A percentile compares a stretch with the other conserved stretches of the same genome.
Evolutionary conservation across 2,888 invertebrate species (phyloP).

Genomic region (Eulithis testata): DNA sequence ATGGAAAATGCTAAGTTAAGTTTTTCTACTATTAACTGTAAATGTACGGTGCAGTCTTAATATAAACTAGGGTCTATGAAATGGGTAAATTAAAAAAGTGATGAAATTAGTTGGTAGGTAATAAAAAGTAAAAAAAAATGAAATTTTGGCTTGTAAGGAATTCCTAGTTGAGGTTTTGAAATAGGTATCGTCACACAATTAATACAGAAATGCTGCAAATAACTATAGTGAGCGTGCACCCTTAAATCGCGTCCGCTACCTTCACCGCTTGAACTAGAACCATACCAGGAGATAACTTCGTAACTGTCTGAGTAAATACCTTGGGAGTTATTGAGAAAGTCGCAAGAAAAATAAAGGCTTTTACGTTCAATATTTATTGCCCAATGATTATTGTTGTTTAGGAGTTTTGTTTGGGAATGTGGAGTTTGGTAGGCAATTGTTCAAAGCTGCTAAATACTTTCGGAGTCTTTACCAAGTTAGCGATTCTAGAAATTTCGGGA

Average conservation of each 20-base stretch:
- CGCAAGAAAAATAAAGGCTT: conserved; percentile 23
- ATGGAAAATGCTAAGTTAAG: too few species aligned
- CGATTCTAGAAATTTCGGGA: background rate
- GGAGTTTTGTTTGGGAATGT: conserved; percentile 3
- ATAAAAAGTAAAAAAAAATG: too few species aligned
- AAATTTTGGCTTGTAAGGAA: too few species aligned
- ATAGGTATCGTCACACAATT: too few species aligned
- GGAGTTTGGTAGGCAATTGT: conserved; percentile 1
- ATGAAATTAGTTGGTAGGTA: too few species aligned
- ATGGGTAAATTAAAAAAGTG: too few species aligned
- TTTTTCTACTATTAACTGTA: too few species aligned
- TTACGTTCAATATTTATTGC: conserved; percentile 21
- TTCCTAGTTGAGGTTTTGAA: too few species aligned
- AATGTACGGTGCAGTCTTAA: too few species aligned
- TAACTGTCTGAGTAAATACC: conserved; percentile 26
- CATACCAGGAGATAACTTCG: conserved; percentile 23
- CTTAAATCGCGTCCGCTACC: conserved; percentile 11
- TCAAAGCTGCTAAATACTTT: background rate
- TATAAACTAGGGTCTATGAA: too few species aligned
- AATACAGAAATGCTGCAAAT: too few species aligned
- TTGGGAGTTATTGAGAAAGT: conserved; percentile 24
- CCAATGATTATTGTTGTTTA: conserved; percentile 12
- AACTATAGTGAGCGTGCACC: too few species aligned
- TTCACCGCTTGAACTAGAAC: conserved; percentile 5
- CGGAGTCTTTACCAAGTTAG: background rate